Evolutionary conservation across 2,888 invertebrate genomes (phyloP).

Genomic region (Melieria picta): DNA sequence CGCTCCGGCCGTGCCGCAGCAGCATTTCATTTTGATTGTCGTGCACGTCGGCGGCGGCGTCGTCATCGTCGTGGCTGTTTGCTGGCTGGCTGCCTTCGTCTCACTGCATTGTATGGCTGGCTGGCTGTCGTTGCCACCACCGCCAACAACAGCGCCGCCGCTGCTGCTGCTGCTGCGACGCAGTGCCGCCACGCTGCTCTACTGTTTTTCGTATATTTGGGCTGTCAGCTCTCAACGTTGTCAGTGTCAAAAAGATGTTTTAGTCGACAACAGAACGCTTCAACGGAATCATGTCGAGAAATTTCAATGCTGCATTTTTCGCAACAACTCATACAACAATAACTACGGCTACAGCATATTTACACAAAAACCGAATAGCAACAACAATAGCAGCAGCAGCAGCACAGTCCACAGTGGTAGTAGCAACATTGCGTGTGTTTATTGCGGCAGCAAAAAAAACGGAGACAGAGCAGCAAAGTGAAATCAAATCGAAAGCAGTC

Average conservation of each 20-base stretch:
- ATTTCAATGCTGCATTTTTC: slow-evolving; percentile 43
- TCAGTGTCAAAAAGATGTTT: slow-evolving; percentile 67
- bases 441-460: not conserved
- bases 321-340: slow-evolving; percentile 43
- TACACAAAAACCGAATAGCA: slow-evolving; percentile 10
- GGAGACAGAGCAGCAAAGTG: not conserved
- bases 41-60: not conserved
- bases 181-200: slow-evolving; percentile 16
- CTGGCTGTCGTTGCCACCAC: slow-evolving; percentile 8
- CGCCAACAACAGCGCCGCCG: slow-evolving; percentile 15
- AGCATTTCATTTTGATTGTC: slow-evolving; percentile 40
- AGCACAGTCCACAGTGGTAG: slow-evolving; percentile 25
- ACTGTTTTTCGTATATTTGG: slow-evolving; percentile 35
- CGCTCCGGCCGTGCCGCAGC: slow-evolving; percentile 12
- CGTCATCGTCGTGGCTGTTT: slow-evolving; percentile 1
- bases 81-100: slow-evolving; percentile 7
- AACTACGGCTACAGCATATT: slow-evolving; percentile 12
- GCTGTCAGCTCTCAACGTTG: slow-evolving; percentile 63
- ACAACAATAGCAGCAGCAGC: slow-evolving; percentile 17
- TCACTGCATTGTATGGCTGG: slow-evolving; percentile 12
- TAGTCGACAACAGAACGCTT: slow-evolving; percentile 65
- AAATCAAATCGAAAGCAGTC: no score
- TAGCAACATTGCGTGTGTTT: not conserved
- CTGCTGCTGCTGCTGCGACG: not conserved
- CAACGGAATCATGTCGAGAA: slow-evolving; percentile 63